Percentiles rank a stretch among this genome's conserved stretches.
These are phyloP conservation scores for Halcyon leucocephala DNA, from an alignment of 2,797 vertebrate species.

Conservation along the genomic window DNA sequence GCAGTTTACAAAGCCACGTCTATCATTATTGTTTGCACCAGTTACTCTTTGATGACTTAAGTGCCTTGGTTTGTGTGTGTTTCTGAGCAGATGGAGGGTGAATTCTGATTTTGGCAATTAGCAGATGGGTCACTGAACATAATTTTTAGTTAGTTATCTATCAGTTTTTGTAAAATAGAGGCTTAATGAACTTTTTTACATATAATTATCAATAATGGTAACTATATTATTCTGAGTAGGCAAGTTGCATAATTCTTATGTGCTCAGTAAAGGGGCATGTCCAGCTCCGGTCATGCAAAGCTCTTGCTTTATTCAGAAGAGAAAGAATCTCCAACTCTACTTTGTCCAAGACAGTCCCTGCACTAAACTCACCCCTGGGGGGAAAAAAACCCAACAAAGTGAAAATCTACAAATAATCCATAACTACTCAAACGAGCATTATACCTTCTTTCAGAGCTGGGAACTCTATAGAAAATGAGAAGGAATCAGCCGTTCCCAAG, in stretches of 20 bases:
- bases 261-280: background rate
- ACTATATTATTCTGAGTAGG: background rate
- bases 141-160: conserved; percentile 8
- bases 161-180: background rate
- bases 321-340: background rate
- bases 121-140: conserved; percentile 8
- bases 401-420: background rate
- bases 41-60: conserved; percentile 6
- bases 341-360: background rate
- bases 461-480: background rate
- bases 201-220: background rate
- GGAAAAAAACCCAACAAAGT: background rate
- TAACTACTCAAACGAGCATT: background rate
- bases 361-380: background rate
- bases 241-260: background rate
- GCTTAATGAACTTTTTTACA: conserved; percentile 17
- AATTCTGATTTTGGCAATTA: conserved; percentile 38
- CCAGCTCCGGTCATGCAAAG: background rate
- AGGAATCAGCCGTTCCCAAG: background rate
- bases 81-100: conserved; percentile 32
- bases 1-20: background rate
- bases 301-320: background rate
- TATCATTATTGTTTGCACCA: background rate
- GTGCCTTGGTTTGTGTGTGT: background rate
- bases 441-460: background rate